Conservation (phyloP, 30 jellyfish, hydroid and myxozoan species). For the Morbakka virulenta region DNA sequence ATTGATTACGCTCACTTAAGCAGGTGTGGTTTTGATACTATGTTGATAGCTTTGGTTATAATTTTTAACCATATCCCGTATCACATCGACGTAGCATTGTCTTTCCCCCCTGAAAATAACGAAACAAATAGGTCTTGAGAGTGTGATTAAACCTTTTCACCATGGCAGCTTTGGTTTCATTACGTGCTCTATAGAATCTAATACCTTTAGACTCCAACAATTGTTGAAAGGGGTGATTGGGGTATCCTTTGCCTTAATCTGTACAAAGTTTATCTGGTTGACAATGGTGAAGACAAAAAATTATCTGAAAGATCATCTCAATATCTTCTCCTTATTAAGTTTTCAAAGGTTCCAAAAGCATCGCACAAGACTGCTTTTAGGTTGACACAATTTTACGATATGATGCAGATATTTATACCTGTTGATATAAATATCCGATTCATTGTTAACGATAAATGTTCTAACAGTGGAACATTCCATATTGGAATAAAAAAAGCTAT, state of each 20-base stretch:
- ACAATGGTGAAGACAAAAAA: neutral
- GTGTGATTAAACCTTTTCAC: neutral
- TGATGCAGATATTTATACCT: no score
- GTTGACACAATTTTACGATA: no score
- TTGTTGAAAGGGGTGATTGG: neutral
- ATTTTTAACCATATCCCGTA: neutral
- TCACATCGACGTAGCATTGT: neutral
- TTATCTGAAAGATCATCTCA: neutral
- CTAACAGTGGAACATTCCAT: no score
- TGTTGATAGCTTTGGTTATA: neutral
- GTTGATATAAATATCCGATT: no score
- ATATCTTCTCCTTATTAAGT: neutral
- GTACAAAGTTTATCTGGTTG: neutral
- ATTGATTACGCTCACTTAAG: neutral
- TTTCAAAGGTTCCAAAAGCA: neutral
- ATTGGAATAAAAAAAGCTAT: no score
- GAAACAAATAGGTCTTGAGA: neutral
- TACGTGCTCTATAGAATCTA: neutral
- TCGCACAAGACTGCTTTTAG: no score
- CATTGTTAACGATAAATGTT: no score
- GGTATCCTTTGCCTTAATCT: neutral
- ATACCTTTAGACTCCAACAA: neutral
- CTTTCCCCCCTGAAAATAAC: neutral
- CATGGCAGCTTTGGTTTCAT: neutral
- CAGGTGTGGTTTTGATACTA: neutral